These are phyloP conservation scores for Melanotaenia parkinsoni DNA, from an alignment of 2,797 vertebrate genomes.

Conservation along the genomic window DNA sequence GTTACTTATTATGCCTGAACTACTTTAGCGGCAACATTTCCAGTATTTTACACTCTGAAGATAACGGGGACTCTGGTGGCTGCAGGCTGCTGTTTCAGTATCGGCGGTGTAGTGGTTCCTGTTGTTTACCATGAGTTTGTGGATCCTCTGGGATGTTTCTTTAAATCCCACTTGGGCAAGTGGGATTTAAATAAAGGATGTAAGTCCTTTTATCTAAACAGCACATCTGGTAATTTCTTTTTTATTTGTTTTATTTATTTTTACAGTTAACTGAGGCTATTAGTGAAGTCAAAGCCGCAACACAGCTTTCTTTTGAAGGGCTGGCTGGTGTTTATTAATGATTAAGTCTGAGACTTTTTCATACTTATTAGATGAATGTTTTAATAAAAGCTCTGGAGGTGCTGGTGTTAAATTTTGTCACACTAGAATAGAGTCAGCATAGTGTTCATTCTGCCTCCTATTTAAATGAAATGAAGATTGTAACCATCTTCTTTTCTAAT, in stretches of 20 bases:
- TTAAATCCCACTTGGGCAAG: constrained; percentile 40
- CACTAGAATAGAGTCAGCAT: neutral
- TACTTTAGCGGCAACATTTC: constrained; percentile 63
- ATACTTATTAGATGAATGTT: neutral
- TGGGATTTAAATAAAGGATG: constrained; percentile 17
- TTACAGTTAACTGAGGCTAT: neutral
- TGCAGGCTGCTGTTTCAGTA: constrained; percentile 35
- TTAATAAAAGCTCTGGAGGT: neutral
- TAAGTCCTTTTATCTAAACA: constrained; percentile 34
- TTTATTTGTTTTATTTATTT: neutral
- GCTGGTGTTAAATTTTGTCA: neutral
- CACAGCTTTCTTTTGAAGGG: neutral
- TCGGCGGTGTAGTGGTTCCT: constrained; percentile 35
- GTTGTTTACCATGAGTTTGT: constrained; percentile 49
- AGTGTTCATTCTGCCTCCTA: neutral
- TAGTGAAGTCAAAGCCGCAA: constrained; percentile 2
- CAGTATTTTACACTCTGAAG: constrained; percentile 58
- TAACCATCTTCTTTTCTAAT: neutral
- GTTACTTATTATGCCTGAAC: constrained; percentile 62
- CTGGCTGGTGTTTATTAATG: neutral
- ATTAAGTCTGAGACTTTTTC: neutral
- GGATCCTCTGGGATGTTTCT: constrained; percentile 38
- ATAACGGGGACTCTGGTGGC: constrained; percentile 58
- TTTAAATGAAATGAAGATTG: neutral
- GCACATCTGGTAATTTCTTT: constrained; percentile 31